phyloP scores from a whole-genome alignment of 2,113 vertebrate genomes.

The Pygoscelis antarcticus region DNA sequence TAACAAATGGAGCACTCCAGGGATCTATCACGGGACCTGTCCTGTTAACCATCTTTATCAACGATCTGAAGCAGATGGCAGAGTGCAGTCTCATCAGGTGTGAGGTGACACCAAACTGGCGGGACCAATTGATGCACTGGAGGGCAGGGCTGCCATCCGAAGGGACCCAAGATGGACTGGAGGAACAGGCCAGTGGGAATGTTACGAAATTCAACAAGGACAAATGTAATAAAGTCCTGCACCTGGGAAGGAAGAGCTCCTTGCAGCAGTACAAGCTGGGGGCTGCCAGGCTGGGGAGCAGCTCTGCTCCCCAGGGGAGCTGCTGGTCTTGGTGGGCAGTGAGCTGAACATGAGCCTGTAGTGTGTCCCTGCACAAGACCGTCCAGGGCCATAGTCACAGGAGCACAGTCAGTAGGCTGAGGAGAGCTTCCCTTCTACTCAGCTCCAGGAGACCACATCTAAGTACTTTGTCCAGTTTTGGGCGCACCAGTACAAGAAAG shows the following conservation, averaged over 20 bases:
- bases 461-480: not conserved
- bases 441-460: not conserved
- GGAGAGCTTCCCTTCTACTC: not conserved
- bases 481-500: not conserved
- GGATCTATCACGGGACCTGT: not conserved
- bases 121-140: not conserved
- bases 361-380: not conserved
- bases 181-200: not conserved
- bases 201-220: not conserved
- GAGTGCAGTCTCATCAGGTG: not conserved
- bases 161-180: not conserved
- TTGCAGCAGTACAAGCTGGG: not conserved
- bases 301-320: not conserved
- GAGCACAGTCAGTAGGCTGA: not conserved
- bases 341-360: not conserved
- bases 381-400: not conserved
- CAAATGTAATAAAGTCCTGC: not conserved
- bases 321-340: not conserved
- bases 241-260: not conserved
- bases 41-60: not conserved
- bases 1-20: not conserved
- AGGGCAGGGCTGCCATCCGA: not conserved
- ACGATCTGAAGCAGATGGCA: not conserved
- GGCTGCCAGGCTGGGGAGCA: not conserved
- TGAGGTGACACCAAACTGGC: not conserved